A percentile compares a stretch with the other conserved stretches of the same genome.
Evolutionary conservation across 2,888 invertebrate species (phyloP).

Genomic region (Volucella inflata): DNA sequence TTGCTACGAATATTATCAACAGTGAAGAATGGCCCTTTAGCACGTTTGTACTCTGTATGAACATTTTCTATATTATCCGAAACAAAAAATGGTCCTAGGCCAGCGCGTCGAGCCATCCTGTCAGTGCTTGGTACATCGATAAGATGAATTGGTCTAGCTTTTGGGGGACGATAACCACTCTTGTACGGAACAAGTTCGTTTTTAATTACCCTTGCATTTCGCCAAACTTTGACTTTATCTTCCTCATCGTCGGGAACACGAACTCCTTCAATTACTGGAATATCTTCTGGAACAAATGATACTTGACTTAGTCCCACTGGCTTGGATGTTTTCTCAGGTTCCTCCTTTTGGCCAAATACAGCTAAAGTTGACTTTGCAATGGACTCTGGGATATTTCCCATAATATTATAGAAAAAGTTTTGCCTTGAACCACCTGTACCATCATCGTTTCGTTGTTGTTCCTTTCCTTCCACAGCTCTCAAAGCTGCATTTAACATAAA

Average conservation of each 20-base stretch:
- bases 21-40: conserved; percentile 66
- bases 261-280: conserved; percentile 90
- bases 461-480: conserved; percentile 37
- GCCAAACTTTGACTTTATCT: conserved; percentile 91
- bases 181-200: conserved; percentile 91
- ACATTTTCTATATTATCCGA: conserved; percentile 71
- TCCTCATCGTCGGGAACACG: conserved; percentile 93
- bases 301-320: conserved; percentile 33
- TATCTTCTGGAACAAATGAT: conserved; percentile 83
- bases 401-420: conserved; percentile 69
- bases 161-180: conserved; percentile 87
- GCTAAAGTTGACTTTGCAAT: conserved; percentile 65
- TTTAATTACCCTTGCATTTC: conserved; percentile 94
- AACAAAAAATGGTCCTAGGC: conserved; percentile 64
- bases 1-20: conserved; percentile 67
- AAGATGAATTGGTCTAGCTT: conserved; percentile 79
- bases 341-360: conserved; percentile 47
- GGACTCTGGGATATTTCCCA: conserved; percentile 66
- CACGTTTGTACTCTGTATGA: conserved; percentile 59
- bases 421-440: conserved; percentile 26
- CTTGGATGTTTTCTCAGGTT: conserved; percentile 34
- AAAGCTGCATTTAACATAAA: conserved; percentile 58
- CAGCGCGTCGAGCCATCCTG: conserved; percentile 38
- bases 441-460: conserved; percentile 26
- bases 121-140: conserved; percentile 42